Evolutionary conservation across 2,797 vertebrate species (phyloP).

Genomic region (Meda fulgida): DNA sequence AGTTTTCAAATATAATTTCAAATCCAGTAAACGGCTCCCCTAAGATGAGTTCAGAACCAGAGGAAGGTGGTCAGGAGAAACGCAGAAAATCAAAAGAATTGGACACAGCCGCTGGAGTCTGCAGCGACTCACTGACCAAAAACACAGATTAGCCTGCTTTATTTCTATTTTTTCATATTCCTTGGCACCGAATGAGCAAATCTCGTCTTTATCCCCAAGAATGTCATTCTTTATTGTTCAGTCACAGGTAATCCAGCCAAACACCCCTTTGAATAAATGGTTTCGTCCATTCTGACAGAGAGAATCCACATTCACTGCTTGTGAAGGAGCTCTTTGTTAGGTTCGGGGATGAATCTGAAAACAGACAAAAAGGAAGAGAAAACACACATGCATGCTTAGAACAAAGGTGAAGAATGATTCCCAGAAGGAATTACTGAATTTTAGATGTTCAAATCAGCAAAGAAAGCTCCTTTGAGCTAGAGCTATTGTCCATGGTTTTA

Average conservation of each 20-base stretch:
- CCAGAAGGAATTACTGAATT: conserved; percentile 65
- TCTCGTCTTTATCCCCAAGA: conserved; percentile 73
- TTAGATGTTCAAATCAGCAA: conserved; percentile 56
- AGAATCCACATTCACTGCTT: conserved; percentile 73
- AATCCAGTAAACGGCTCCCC: conserved; percentile 69
- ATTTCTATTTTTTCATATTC: conserved; percentile 57
- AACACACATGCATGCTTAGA: conserved; percentile 74
- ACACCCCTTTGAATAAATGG: conserved; percentile 82
- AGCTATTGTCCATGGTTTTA: conserved; percentile 21
- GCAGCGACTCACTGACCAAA: conserved; percentile 76
- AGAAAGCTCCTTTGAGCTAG: conserved; percentile 65
- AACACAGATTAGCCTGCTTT: conserved; percentile 71
- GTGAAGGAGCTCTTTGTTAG: conserved; percentile 83
- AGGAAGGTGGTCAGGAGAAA: conserved; percentile 33
- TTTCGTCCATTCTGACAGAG: conserved; percentile 79
- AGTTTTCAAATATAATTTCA: conserved; percentile 71
- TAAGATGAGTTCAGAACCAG: conserved; percentile 65
- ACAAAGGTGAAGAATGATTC: conserved; percentile 72
- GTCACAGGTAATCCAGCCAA: conserved; percentile 90
- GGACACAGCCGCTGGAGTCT: conserved; percentile 71
- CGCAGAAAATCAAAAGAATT: conserved; percentile 56
- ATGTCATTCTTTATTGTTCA: conserved; percentile 53
- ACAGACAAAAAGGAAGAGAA: conserved; percentile 63
- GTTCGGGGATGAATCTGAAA: conserved; percentile 96
- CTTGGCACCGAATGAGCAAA: conserved; percentile 76